Percentiles rank a stretch among this genome's conserved stretches.
Conservation (phyloP, 2,797 vertebrate genomes). For the Protonibea diacanthus region DNA sequence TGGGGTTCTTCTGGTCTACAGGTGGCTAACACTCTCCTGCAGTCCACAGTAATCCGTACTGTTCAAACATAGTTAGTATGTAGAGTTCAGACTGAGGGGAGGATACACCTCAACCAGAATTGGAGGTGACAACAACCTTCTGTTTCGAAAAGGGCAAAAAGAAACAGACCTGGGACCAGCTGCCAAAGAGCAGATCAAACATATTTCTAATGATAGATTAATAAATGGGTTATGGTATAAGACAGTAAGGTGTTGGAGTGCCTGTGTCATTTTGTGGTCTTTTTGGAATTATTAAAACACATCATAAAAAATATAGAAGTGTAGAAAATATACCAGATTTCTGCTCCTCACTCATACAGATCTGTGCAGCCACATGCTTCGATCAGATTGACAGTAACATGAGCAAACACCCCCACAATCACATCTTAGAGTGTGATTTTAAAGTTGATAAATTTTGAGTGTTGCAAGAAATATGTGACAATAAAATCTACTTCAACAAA, state of each 20-base stretch:
- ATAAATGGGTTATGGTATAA: neutral
- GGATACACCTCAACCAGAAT: slow-evolving; percentile 33
- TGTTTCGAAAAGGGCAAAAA: slow-evolving; percentile 8
- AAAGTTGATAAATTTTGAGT: neutral
- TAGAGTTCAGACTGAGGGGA: slow-evolving; percentile 16
- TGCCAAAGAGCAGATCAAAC: neutral
- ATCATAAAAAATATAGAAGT: neutral
- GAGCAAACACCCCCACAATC: neutral
- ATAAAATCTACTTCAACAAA: neutral
- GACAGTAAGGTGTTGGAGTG: neutral
- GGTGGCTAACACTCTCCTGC: slow-evolving; percentile 38
- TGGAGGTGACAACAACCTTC: slow-evolving; percentile 60
- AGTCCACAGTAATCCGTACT: slow-evolving; percentile 49
- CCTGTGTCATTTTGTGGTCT: neutral
- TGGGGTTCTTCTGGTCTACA: slow-evolving; percentile 37
- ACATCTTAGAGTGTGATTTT: neutral
- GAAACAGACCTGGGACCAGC: neutral
- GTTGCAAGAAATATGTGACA: neutral
- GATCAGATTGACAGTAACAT: neutral
- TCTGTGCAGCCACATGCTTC: neutral
- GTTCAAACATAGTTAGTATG: slow-evolving; percentile 57
- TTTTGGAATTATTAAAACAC: neutral
- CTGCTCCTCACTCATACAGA: neutral
- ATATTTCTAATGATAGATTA: neutral
- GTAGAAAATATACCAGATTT: neutral